phyloP scores from a whole-genome alignment of 2,888 invertebrate genomes.

The Erebia ligea region DNA sequence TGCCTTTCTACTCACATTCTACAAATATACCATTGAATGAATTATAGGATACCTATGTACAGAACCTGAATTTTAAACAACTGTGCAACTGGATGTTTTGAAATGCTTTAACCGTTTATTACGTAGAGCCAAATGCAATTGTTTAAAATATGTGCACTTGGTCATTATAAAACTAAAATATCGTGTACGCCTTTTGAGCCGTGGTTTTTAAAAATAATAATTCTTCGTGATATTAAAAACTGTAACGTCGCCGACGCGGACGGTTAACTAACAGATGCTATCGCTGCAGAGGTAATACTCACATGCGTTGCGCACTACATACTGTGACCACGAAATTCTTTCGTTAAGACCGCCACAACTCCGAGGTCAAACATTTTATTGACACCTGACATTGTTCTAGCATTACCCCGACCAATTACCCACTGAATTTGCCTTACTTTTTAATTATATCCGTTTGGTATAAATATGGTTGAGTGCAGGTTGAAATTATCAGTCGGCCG shows the following conservation, averaged over 20 bases:
- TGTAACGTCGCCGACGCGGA: constrained; percentile 30
- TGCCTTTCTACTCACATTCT: constrained; percentile 50
- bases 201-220: constrained; percentile 24
- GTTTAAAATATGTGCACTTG: constrained; percentile 15
- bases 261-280: constrained; percentile 43
- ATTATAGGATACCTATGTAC: constrained; percentile 40
- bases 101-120: constrained; percentile 30
- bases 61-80: constrained; percentile 40
- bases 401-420: constrained; percentile 48
- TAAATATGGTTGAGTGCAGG: constrained; percentile 62
- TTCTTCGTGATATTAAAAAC: constrained; percentile 27
- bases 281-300: constrained; percentile 41
- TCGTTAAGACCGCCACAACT: constrained; percentile 65
- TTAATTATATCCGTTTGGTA: constrained; percentile 76
- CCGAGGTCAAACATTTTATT: constrained; percentile 74
- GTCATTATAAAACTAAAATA: constrained; percentile 27
- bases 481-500: constrained; percentile 64
- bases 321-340: constrained; percentile 72
- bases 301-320: constrained; percentile 68
- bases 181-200: constrained; percentile 24
- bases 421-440: constrained; percentile 64
- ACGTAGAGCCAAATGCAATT: constrained; percentile 9
- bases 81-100: constrained; percentile 34
- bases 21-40: constrained; percentile 38
- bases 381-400: constrained; percentile 78